A percentile compares a stretch with the other conserved stretches of the same genome.
These are phyloP conservation scores for Saccostrea echinata DNA, from an alignment of 1,140 invertebrate species.

Conservation along the genomic window DNA sequence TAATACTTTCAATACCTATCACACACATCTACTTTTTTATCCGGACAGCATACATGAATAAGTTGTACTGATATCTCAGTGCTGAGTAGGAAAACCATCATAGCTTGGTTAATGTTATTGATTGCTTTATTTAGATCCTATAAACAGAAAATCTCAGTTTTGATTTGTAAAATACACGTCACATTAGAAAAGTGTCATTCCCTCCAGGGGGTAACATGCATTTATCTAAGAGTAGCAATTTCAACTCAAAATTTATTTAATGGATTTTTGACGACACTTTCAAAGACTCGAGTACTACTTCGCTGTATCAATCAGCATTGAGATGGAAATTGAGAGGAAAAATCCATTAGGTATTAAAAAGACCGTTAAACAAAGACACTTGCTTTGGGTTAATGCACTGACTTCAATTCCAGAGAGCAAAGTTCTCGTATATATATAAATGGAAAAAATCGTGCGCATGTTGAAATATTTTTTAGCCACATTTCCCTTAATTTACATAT, in stretches of 20 bases:
- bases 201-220: not conserved
- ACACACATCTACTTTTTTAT: too few species aligned
- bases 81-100: too few species aligned
- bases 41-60: too few species aligned
- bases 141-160: too few species aligned
- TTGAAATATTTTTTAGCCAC: not conserved
- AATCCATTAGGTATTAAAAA: not conserved
- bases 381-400: not conserved
- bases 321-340: not conserved
- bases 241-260: not conserved
- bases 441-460: not conserved
- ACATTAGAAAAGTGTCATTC: not conserved
- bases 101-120: too few species aligned
- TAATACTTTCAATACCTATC: too few species aligned
- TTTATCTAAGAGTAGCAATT: not conserved
- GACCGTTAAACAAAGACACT: not conserved
- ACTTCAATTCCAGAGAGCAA: not conserved
- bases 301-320: not conserved
- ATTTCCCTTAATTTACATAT: constrained; percentile 23
- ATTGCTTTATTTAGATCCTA: too few species aligned
- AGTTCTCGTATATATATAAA: not conserved
- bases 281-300: not conserved
- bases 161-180: not conserved
- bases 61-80: too few species aligned
- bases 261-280: constrained; percentile 3